Evolutionary conservation across 2,888 invertebrate species (phyloP), one percentile per base, ranked within the genome.

Genomic region (Nasonia oneida): DNA sequence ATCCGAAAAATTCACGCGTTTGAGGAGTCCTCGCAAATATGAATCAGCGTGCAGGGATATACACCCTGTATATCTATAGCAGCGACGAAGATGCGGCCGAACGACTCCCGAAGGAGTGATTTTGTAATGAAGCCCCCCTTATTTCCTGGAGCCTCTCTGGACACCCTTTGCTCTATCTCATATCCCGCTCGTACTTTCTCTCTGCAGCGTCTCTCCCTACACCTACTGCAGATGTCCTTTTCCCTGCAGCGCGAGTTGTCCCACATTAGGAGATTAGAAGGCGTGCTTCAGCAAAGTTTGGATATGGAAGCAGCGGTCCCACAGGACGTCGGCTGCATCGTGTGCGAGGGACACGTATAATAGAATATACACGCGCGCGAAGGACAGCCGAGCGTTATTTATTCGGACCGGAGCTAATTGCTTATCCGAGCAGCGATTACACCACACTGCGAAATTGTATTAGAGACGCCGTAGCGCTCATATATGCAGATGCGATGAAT

Each of bases 31-130:
- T 85, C 8, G 42, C 53, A 85, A 82, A 81, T 85, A 82, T 73
- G 81, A 73, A 81, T 81, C 67, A 64, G n/a, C n/a, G 57, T 57
- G 29, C 29, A 29, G 29, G 29, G 1, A 29, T 29, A 57, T 57
- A n/a, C 50, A 75, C 37, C 78, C 84, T 64, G 4, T 37, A 37
- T 5, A 37, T 37, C 53, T 15, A 77, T 23, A 89, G 90, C 90
- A 90, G 89, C 90, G 87, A 87, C 90, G 90, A 91, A 92, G 91
- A 92, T 90, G 91, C 89, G 92, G 91, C 90, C 89, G 87, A 89
- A 92, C 89, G 92, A 91, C 91, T 92, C 93, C 91, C 93, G 88
- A 85, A 90, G 92, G 92, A 91, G 92, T 91, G 91, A 92, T 92
- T 92, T 91, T 88, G 89, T 90, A 92, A 93, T 92, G 92, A 92